Base-by-base conservation (phyloP, 1,140 invertebrate species). In the Hypothenemus hampei region DNA sequence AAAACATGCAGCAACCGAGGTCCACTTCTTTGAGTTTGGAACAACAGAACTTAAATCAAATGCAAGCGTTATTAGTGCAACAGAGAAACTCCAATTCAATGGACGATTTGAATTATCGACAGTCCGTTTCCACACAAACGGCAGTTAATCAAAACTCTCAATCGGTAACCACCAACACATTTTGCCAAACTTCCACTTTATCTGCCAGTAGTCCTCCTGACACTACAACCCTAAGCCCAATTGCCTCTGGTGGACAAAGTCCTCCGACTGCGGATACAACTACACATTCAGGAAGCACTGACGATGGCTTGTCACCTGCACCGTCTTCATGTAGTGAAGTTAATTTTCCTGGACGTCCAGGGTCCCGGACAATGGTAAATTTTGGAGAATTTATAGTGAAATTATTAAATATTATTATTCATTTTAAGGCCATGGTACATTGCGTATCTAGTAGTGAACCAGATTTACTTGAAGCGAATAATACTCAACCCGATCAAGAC, bases 361-460 rank as follows among this genome's bases (percentile, higher is more conserved):
- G 76, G 26, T 75, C 75, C 3, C 74, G 73, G 22, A 73, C 75
- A 3, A 78, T 77, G 73, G 77, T 79, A 73, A 73, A 53, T 64
- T 46, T 37, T 7, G 26, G n/a, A n/a, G n/a, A n/a, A n/a, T n/a
- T n/a, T n/a, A n/a, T n/a, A n/a, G n/a, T n/a, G n/a, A n/a, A n/a
- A n/a, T n/a, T n/a, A n/a, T n/a, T n/a, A n/a, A n/a, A n/a, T n/a
- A n/a, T n/a, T n/a, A n/a, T n/a, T n/a, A 1, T 1, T 15, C 16
- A 11, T n/a, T 26, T 40, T 29, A 69, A 87, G 85, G 81, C 82
- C 2, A 87, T 87, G 85, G 88, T 91, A 15, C 87, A 90, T 69
- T 90, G 86, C 66, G 83, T 90, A 39, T 90, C 88, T 3, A 89
- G 86, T 64, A 89, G 86, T 65, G 86, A 89, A 66, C 84, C 83